Percentiles rank a stretch among this genome's conserved stretches.
Conservation (phyloP, 2,797 vertebrate species). For the Phylloscopus collybita region DNA sequence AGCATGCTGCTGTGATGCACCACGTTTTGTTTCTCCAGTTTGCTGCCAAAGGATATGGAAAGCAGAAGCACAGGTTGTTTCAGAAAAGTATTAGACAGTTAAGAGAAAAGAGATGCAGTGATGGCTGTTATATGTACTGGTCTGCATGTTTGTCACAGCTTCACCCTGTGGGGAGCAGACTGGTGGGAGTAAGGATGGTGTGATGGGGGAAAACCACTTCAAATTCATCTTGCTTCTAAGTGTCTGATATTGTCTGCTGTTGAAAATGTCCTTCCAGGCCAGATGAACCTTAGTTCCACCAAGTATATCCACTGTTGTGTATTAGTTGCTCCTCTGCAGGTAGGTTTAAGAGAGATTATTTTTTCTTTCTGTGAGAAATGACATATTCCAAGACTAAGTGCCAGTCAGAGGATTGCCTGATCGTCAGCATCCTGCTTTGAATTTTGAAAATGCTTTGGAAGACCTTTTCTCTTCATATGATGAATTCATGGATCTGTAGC, state of each 20-base stretch:
- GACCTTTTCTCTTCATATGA: not conserved
- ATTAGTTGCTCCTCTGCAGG: not conserved
- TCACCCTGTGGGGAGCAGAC: not conserved
- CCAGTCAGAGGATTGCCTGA: not conserved
- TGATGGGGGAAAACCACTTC: not conserved
- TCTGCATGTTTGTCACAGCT: not conserved
- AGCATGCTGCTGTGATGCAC: not conserved
- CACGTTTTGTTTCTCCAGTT: not conserved
- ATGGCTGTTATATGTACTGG: not conserved
- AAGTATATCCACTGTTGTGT: not conserved
- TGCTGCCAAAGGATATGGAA: not conserved
- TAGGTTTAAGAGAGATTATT: not conserved
- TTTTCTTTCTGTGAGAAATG: not conserved
- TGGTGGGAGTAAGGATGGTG: not conserved
- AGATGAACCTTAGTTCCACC: not conserved
- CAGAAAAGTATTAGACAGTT: not conserved
- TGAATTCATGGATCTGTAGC: not conserved
- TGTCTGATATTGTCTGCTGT: not conserved
- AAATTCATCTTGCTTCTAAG: not conserved
- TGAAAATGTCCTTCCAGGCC: not conserved
- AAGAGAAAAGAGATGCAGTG: not conserved
- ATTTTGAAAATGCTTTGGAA: not conserved
- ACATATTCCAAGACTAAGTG: not conserved
- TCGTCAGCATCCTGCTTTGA: not conserved
- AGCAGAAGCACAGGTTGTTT: not conserved